Base-by-base conservation (phyloP, 2,888 invertebrate genomes). In the Strigamia crassipes region DNA sequence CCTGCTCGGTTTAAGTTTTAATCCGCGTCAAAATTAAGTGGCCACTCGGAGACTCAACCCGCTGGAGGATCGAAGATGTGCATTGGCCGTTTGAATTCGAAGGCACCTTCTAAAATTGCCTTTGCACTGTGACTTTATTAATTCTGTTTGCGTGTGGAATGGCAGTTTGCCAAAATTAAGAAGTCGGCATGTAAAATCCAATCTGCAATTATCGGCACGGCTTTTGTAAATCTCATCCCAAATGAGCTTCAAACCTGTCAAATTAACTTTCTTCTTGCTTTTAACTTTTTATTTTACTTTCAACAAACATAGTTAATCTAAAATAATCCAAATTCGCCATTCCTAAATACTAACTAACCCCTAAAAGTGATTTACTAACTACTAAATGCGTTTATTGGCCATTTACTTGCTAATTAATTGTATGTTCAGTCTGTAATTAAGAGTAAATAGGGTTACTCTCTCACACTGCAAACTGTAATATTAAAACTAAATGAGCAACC, bases 151-250 rank as follows among this genome's bases (percentile, higher is more conserved):
- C 51, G 15, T 51, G 15, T n/a, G 10, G 10, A 51, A 51, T 51
- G 51, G 51, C 51, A 51, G 51, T 51, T 51, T 51, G 51, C 51
- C 51, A 51, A 51, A 51, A n/a, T 51, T 51, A 51, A 51, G n/a
- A 51, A 51, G 51, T 51, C 51, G 10, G n/a, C 51, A n/a, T 51
- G 51, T 10, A 51, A 51, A 51, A 51, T 51, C 51, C 51, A 51
- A 51, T 51, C 51, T 51, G n/a, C 51, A 51, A 51, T 51, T 51
- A 51, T 51, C 51, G 10, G 51, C 51, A 9, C 10, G 51, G 10
- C 51, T 51, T 51, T n/a, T 51, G 51, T 51, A 51, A 51, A 51
- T 51, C 51, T 51, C 34, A 34, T 51, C 15, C 51, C 51, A 51
- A 51, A 51, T 51, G 51, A 51, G n/a, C 10, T 51, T 51, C 51